These are phyloP conservation scores for Littorina saxatilis DNA, from an alignment of 1,140 invertebrate genomes.

Conservation along the genomic window DNA sequence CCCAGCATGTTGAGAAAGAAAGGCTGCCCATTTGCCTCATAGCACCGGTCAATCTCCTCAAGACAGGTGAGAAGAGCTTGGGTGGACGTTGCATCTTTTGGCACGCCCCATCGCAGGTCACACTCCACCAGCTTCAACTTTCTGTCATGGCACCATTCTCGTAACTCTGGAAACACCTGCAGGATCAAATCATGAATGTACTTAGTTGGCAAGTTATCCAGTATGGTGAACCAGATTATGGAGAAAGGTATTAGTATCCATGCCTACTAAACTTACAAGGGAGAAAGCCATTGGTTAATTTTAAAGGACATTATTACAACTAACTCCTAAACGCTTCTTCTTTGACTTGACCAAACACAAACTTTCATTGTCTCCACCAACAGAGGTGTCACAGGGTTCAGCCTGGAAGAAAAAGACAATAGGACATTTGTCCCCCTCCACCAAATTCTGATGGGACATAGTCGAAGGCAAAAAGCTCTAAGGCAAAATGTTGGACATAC, in stretches of 20 bases:
- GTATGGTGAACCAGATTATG: background rate
- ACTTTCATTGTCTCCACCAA: too few relatives aligned
- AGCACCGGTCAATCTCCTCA: conserved; percentile 72
- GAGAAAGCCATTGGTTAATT: background rate
- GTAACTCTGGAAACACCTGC: conserved; percentile 74
- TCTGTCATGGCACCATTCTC: conserved; percentile 72
- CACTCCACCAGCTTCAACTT: conserved; percentile 70
- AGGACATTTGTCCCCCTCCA: too few relatives aligned
- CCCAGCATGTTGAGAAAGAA: conserved; percentile 72
- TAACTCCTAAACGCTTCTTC: too few relatives aligned
- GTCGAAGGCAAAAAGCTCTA: too few relatives aligned
- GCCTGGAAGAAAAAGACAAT: too few relatives aligned
- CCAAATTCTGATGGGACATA: too few relatives aligned
- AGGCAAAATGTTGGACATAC: too few relatives aligned
- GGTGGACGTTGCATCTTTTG: conserved; percentile 66
- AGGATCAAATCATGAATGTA: background rate
- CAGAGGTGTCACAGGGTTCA: too few relatives aligned
- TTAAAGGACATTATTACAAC: too few relatives aligned
- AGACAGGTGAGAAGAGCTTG: conserved; percentile 71
- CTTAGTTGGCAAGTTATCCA: background rate
- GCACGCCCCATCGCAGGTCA: conserved; percentile 75
- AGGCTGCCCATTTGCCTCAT: conserved; percentile 63
- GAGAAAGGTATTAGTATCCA: background rate
- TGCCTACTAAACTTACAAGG: background rate
- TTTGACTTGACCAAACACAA: too few relatives aligned